A percentile compares a stretch with the other conserved stretches of the same genome.
These are phyloP conservation scores for Dryocosmus kuriphilus DNA, from an alignment of 2,888 invertebrate species.

Conservation along the genomic window DNA sequence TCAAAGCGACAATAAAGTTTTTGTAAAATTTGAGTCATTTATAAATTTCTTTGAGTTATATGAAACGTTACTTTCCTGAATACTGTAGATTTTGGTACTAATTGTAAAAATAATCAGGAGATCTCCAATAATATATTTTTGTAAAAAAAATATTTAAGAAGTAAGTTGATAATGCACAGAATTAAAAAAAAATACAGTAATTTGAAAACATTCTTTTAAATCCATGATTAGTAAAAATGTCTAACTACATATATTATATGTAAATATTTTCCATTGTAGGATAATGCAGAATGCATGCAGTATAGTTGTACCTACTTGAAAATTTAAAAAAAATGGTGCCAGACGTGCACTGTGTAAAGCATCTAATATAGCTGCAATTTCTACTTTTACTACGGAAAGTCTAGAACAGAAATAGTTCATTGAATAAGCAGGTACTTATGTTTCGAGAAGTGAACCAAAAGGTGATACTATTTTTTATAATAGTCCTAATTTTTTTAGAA, in stretches of 20 bases:
- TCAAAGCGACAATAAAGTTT: neutral
- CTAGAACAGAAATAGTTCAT: neutral
- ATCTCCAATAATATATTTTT: no score
- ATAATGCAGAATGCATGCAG: neutral
- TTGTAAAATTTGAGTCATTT: neutral
- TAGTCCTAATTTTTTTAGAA: no score
- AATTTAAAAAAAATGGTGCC: conserved; percentile 57
- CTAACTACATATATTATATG: neutral
- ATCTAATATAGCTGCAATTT: neutral
- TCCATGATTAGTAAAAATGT: neutral
- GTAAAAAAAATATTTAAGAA: neutral
- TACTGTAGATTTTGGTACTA: neutral
- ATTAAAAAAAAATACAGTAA: neutral
- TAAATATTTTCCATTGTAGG: neutral
- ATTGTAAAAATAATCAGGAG: no score
- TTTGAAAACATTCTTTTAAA: neutral
- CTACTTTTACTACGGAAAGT: neutral
- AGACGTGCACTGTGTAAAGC: conserved; percentile 52
- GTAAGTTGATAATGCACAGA: neutral
- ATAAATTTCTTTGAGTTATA: neutral
- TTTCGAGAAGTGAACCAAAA: no score
- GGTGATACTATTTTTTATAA: no score
- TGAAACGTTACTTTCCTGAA: neutral
- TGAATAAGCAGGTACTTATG: neutral
- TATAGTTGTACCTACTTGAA: neutral